Evolutionary conservation across 53 echinoderm and acorn worm species (phyloP).

Genomic region (Holothuria leucospilota): DNA sequence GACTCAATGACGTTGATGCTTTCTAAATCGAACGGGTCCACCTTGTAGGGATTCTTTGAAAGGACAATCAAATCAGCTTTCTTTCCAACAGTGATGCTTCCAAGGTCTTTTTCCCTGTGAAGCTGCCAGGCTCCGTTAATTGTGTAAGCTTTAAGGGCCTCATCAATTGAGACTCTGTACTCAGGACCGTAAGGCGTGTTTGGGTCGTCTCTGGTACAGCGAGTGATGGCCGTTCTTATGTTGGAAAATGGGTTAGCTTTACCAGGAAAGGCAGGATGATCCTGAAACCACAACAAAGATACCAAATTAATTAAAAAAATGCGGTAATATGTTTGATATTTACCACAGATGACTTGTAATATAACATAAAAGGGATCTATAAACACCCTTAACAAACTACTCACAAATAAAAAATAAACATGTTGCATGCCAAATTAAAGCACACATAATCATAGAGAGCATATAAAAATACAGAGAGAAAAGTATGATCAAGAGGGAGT

Average conservation of each 20-base stretch:
- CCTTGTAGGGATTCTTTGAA: slow-evolving; percentile 36
- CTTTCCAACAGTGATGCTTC: slow-evolving; percentile 62
- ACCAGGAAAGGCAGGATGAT: slow-evolving; percentile 68
- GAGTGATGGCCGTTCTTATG: slow-evolving; percentile 63
- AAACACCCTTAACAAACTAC: no score
- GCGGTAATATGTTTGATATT: no score
- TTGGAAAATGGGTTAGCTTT: slow-evolving; percentile 53
- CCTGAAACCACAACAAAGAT: slow-evolving; percentile 19
- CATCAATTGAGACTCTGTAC: slow-evolving; percentile 58
- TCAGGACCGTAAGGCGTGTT: slow-evolving; percentile 60
- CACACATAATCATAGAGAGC: no score
- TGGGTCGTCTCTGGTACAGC: slow-evolving; percentile 53
- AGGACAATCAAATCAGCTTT: slow-evolving; percentile 53
- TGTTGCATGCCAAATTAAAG: no score
- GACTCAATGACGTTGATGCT: slow-evolving; percentile 56
- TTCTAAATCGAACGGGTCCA: slow-evolving; percentile 57
- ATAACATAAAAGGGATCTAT: no score
- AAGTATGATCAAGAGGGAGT: no score
- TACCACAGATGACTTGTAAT: no score
- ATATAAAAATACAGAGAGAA: no score
- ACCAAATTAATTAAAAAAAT: no score
- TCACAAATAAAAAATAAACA: no score
- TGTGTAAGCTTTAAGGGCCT: slow-evolving; percentile 70
- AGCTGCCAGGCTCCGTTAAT: slow-evolving; percentile 64
- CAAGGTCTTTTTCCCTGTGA: slow-evolving; percentile 56